phyloP scores from a whole-genome alignment of 2,888 invertebrate genomes.

The Athalia cordata region DNA sequence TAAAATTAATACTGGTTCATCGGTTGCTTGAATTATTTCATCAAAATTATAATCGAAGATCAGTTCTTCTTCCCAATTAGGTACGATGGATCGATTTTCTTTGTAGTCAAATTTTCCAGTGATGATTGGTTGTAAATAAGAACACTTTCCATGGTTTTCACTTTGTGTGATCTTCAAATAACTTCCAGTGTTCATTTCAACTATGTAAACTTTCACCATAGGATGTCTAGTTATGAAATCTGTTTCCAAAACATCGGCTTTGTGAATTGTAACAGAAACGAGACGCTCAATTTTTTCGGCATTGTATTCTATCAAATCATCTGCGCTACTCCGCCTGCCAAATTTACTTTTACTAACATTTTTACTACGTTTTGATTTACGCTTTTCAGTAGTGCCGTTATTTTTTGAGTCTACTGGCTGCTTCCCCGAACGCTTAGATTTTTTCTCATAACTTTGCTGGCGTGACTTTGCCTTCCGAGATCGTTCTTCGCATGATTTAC shows the following conservation, averaged over 20 bases:
- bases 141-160: conserved; percentile 59
- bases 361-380: conserved; percentile 37
- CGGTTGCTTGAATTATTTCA: conserved; percentile 61
- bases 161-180: conserved; percentile 72
- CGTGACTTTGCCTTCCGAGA: not conserved
- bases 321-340: conserved; percentile 50
- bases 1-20: conserved; percentile 69
- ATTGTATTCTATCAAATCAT: conserved; percentile 32
- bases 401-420: not conserved
- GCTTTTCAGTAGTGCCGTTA: not conserved
- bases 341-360: conserved; percentile 15
- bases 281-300: conserved; percentile 61
- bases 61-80: conserved; percentile 81
- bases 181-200: conserved; percentile 76
- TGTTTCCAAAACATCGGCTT: conserved; percentile 77
- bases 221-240: conserved; percentile 79
- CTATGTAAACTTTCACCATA: conserved; percentile 78
- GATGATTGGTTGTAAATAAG: conserved; percentile 77
- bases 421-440: not conserved
- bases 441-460: not conserved
- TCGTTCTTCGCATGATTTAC: conserved; percentile 3
- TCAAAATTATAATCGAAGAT: conserved; percentile 78
- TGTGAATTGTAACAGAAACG: conserved; percentile 76
- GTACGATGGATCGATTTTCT: conserved; percentile 73
- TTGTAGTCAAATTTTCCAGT: conserved; percentile 79